Percentiles rank a stretch among this genome's conserved stretches.
Conservation (phyloP, 1,140 invertebrate genomes). For the Scaptomyza montana region DNA sequence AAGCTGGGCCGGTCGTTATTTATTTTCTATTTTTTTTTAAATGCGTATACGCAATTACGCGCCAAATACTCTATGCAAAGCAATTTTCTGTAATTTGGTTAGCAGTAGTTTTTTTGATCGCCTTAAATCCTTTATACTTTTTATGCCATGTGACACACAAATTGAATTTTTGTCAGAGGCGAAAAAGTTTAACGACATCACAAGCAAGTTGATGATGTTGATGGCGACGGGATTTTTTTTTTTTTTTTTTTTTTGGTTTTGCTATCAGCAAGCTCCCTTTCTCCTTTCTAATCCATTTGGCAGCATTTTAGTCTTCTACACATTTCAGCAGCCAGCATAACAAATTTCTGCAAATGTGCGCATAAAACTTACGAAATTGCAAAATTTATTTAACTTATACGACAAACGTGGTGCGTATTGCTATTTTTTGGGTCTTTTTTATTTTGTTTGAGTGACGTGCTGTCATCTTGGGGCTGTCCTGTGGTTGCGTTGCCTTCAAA, state of each 20-base stretch:
- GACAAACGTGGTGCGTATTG: conserved; percentile 8
- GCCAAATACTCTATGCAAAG: conserved; percentile 15
- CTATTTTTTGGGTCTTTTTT: neutral
- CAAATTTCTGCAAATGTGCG: conserved; percentile 73
- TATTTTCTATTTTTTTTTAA: conserved; percentile 33
- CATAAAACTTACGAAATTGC: conserved; percentile 79
- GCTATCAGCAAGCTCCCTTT: neutral
- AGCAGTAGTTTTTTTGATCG: conserved; percentile 5
- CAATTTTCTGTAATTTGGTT: conserved; percentile 55
- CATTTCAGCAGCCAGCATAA: conserved; percentile 46
- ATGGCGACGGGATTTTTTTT: conserved; percentile 36
- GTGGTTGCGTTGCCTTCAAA: conserved; percentile 58
- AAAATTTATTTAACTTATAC: conserved; percentile 51
- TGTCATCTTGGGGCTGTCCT: conserved; percentile 35
- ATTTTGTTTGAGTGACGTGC: conserved; percentile 21
- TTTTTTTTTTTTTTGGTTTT: conserved; percentile 7
- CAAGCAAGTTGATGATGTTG: conserved; percentile 23
- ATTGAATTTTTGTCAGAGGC: conserved; percentile 60
- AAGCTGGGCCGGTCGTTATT: conserved; percentile 11
- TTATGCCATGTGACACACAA: conserved; percentile 32
- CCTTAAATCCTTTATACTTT: conserved; percentile 6
- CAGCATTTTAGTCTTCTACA: conserved; percentile 2
- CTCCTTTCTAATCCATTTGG: neutral
- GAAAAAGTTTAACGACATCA: conserved; percentile 43
- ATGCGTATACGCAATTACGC: conserved; percentile 48